Conservation (phyloP, 23 tunicate species). For the Phallusia fumigata region DNA sequence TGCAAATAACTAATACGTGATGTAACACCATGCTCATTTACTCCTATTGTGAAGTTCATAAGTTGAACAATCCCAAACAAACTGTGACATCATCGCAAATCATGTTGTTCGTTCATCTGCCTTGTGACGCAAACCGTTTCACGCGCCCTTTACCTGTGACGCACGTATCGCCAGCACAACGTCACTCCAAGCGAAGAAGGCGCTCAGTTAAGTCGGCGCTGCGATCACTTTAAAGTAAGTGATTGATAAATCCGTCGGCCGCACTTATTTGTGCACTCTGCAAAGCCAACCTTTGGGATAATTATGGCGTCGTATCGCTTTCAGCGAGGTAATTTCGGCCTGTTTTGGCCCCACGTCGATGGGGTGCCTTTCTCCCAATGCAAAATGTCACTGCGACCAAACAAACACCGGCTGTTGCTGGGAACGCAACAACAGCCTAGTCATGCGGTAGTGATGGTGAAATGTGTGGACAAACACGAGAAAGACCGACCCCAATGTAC, state of each 20-base stretch:
- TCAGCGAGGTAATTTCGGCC: neutral
- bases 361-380: neutral
- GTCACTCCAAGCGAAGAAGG: neutral
- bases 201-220: neutral
- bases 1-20: neutral
- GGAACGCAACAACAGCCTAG: neutral
- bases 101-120: neutral
- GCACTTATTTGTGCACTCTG: neutral
- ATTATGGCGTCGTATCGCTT: neutral
- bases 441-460: too few relatives aligned
- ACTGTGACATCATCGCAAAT: constrained; percentile 1
- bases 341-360: neutral
- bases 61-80: neutral
- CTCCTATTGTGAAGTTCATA: neutral
- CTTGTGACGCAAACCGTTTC: neutral
- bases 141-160: neutral
- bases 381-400: neutral
- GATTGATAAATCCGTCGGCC: constrained; percentile 4
- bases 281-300: neutral
- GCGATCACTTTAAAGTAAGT: neutral
- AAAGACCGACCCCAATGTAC: too few relatives aligned
- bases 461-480: too few relatives aligned
- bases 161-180: neutral
- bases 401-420: neutral
- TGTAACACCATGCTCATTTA: neutral